These are phyloP conservation scores for Merodon equestris DNA, from an alignment of 2,888 invertebrate genomes.

Conservation along the genomic window DNA sequence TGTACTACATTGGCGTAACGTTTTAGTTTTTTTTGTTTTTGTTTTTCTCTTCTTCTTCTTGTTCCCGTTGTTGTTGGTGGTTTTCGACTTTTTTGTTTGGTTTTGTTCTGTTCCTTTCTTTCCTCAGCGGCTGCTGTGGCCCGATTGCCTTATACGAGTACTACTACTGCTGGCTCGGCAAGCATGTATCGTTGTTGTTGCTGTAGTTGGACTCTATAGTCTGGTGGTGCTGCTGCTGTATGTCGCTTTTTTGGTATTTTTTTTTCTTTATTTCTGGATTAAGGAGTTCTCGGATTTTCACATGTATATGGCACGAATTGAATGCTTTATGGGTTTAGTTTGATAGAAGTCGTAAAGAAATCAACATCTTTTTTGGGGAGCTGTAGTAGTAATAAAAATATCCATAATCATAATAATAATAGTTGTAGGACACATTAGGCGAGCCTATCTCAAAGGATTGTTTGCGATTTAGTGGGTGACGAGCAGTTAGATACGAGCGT, in stretches of 20 bases:
- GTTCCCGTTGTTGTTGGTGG: slow-evolving; percentile 13
- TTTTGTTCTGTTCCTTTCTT: slow-evolving; percentile 18
- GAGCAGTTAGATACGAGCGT: not conserved
- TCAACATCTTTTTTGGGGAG: slow-evolving; percentile 79
- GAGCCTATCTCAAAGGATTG: slow-evolving; percentile 57
- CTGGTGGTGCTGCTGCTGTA: slow-evolving; percentile 62
- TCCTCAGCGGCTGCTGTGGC: slow-evolving; percentile 17
- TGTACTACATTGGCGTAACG: slow-evolving; percentile 60
- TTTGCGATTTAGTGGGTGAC: slow-evolving; percentile 42
- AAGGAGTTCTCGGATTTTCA: slow-evolving; percentile 79
- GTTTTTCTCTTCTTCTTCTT: slow-evolving; percentile 51
- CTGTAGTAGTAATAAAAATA: slow-evolving; percentile 76
- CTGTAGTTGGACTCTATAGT: slow-evolving; percentile 56
- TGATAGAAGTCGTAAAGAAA: slow-evolving; percentile 80
- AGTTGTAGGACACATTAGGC: slow-evolving; percentile 69
- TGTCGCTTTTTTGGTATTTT: slow-evolving; percentile 64
- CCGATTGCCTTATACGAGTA: slow-evolving; percentile 19
- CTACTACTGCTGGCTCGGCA: too few species aligned
- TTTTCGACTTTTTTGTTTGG: slow-evolving; percentile 30
- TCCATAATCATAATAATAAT: slow-evolving; percentile 78
- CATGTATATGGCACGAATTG: slow-evolving; percentile 79
- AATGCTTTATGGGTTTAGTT: slow-evolving; percentile 80
- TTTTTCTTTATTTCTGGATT: slow-evolving; percentile 75
- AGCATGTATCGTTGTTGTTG: slow-evolving; percentile 48
- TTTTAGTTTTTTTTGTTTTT: slow-evolving; percentile 53